These are phyloP conservation scores for Tenthredo notha DNA, from an alignment of 2,888 invertebrate species.

Conservation along the genomic window DNA sequence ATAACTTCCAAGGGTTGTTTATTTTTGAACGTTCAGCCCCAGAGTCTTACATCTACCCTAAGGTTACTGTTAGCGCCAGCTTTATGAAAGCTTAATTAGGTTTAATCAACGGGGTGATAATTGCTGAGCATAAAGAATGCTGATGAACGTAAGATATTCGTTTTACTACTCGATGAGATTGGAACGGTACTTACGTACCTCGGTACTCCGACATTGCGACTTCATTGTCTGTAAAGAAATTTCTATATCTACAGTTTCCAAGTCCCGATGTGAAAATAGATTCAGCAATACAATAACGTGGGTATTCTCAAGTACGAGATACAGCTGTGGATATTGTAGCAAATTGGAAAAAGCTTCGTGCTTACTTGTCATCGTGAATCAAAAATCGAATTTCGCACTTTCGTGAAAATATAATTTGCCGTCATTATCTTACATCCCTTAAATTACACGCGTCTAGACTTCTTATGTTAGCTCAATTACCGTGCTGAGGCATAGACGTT, in stretches of 20 bases:
- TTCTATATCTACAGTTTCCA: not conserved
- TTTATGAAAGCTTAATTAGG: constrained; percentile 50
- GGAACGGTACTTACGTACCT: not conserved
- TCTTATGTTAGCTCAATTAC: not conserved
- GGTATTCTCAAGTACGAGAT: not conserved
- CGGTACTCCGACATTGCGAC: not conserved
- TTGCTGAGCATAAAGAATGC: constrained; percentile 33
- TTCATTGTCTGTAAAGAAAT: not conserved
- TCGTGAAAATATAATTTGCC: constrained; percentile 1
- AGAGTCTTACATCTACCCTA: constrained; percentile 21
- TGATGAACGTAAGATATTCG: constrained; percentile 43
- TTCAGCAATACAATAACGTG: not conserved
- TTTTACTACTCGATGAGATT: constrained; percentile 37
- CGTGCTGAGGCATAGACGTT: not conserved
- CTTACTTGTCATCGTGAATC: not conserved
- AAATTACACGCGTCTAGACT: not conserved
- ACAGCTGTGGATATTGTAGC: not conserved
- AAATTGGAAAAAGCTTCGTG: not conserved
- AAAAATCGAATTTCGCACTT: not conserved
- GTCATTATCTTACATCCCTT: constrained; percentile 38
- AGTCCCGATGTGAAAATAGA: not conserved
- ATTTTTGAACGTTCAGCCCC: constrained; percentile 30
- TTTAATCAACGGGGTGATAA: constrained; percentile 51
- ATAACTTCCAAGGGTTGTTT: constrained; percentile 43
- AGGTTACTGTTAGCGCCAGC: constrained; percentile 38